Evolutionary conservation across 1,140 invertebrate genomes (phyloP).

Genomic region (Philopotamus ludificatus): DNA sequence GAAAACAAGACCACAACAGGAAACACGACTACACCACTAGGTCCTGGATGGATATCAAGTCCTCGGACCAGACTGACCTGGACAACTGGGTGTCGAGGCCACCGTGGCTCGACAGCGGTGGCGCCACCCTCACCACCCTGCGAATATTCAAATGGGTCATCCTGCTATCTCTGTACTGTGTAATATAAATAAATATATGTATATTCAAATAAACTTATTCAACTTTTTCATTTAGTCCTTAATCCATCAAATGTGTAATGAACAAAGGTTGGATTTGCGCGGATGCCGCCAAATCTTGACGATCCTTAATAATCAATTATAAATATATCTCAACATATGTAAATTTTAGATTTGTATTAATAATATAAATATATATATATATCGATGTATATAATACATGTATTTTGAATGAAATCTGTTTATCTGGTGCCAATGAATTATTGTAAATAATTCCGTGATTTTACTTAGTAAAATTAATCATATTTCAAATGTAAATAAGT

Average conservation of each 20-base stretch:
- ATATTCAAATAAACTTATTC: too few relatives aligned
- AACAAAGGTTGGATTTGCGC: too few relatives aligned
- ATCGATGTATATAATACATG: not conserved
- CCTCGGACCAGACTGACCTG: conserved; percentile 28
- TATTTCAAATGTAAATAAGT: conserved; percentile 22
- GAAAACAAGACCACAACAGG: conserved; percentile 34
- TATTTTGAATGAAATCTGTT: too few relatives aligned
- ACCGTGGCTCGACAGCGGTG: conserved; percentile 28
- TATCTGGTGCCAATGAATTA: not conserved
- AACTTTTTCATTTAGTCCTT: too few relatives aligned
- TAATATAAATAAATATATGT: not conserved
- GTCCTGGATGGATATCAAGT: conserved; percentile 34
- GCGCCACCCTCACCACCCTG: not conserved
- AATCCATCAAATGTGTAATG: too few relatives aligned
- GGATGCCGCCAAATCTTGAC: too few relatives aligned
- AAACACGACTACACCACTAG: conserved; percentile 32
- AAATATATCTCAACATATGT: not conserved
- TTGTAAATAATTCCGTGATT: not conserved
- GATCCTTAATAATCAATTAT: not conserved
- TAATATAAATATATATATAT: not conserved
- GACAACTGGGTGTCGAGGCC: conserved; percentile 25
- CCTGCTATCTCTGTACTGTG: not conserved
- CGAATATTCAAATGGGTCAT: not conserved
- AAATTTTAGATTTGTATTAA: not conserved
- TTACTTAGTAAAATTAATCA: not conserved